A percentile compares a stretch with the other conserved stretches of the same genome.
Evolutionary conservation across 2,888 invertebrate genomes (phyloP).

Genomic region (Nematopogon swammerdamellus): DNA sequence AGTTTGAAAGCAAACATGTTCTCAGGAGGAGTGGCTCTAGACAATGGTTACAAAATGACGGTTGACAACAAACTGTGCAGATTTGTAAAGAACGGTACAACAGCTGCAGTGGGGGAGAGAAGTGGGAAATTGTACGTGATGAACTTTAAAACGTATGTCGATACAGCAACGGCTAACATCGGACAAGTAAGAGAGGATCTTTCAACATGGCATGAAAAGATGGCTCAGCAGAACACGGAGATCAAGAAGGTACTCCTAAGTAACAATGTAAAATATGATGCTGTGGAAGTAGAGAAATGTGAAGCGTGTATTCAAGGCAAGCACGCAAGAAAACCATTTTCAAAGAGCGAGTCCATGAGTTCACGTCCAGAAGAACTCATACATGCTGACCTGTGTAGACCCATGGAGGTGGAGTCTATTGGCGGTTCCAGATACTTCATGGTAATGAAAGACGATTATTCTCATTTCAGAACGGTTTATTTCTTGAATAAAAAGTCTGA

Average conservation of each 20-base stretch:
- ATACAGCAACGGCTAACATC: no score
- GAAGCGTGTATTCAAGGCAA: conserved; percentile 2
- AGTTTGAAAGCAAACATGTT: background rate
- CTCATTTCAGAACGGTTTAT: background rate
- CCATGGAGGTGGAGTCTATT: conserved; percentile 2
- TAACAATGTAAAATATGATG: background rate
- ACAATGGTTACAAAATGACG: background rate
- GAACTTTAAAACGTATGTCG: no score
- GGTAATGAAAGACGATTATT: conserved; percentile 2
- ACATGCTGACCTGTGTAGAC: conserved; percentile 4
- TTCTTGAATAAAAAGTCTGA: no score
- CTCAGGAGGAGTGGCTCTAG: background rate
- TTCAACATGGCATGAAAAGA: background rate
- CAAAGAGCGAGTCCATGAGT: background rate
- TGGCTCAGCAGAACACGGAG: background rate
- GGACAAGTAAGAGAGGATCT: background rate
- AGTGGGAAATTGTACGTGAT: background rate
- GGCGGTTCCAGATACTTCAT: conserved; percentile 3
- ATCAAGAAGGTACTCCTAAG: background rate
- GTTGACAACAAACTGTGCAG: background rate
- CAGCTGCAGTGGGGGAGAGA: background rate
- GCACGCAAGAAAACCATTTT: background rate
- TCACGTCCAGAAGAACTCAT: background rate
- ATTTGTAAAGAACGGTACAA: background rate
- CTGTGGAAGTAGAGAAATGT: background rate